Evolutionary conservation across 2,113 vertebrate species (phyloP).

Genomic region (Reinhardtius hippoglossoides): DNA sequence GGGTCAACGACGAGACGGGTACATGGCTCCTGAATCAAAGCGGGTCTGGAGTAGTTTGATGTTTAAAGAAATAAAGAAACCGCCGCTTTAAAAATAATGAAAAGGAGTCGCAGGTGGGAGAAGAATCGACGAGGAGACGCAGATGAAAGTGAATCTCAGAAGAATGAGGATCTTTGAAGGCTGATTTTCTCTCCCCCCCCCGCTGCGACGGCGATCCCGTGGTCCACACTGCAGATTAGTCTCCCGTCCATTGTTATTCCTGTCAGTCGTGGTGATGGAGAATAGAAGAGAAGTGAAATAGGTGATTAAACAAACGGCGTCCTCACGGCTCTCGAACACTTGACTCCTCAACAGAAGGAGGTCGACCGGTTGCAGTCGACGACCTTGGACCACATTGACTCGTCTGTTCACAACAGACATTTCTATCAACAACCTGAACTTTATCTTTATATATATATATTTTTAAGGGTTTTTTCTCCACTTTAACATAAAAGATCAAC

Average conservation of each 20-base stretch:
- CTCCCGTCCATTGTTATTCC: neutral
- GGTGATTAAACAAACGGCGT: neutral
- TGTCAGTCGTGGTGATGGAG: neutral
- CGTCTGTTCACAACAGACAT: neutral
- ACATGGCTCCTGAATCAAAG: conserved; percentile 45
- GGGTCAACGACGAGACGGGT: conserved; percentile 13
- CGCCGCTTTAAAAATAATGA: neutral
- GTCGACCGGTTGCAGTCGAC: neutral
- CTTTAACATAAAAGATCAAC: too few relatives aligned
- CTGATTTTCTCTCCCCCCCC: neutral
- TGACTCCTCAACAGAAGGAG: neutral
- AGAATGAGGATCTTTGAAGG: neutral
- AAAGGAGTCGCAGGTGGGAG: conserved; percentile 13
- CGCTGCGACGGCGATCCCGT: neutral
- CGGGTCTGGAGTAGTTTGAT: conserved; percentile 32
- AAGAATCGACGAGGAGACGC: neutral
- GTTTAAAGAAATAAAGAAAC: conserved; percentile 26
- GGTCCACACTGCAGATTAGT: neutral
- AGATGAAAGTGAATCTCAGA: conserved; percentile 22
- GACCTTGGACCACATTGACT: too few relatives aligned
- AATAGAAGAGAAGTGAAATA: neutral
- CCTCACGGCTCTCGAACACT: neutral
- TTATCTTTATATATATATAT: too few relatives aligned
- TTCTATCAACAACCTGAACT: too few relatives aligned
- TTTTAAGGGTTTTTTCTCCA: too few relatives aligned